Conservation (phyloP, 2,113 vertebrate species). For the Cervus canadensis region DNA sequence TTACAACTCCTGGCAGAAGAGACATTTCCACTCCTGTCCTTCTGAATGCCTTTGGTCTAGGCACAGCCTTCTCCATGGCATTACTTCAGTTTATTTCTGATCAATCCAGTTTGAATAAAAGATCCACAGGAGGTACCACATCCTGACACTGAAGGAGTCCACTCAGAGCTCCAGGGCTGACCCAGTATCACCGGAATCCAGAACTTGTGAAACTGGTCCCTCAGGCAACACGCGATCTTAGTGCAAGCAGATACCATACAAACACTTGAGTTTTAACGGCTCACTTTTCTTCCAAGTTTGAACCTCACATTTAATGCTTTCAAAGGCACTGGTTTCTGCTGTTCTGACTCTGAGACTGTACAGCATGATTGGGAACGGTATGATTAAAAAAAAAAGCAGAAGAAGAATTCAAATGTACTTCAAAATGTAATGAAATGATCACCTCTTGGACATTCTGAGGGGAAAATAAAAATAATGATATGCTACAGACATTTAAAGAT, state of each 20-base stretch:
- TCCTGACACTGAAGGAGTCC: not conserved
- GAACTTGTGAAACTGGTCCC: constrained; percentile 58
- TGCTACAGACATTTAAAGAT: not conserved
- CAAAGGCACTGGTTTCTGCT: not conserved
- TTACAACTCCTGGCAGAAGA: constrained; percentile 24
- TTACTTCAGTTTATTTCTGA: not conserved
- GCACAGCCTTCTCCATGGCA: rapidly evolving
- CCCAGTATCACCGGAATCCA: constrained; percentile 8
- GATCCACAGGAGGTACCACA: not conserved
- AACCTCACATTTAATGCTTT: constrained; percentile 15
- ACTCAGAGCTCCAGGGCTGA: constrained; percentile 59
- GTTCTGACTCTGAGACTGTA: not conserved
- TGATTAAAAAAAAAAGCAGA: not conserved
- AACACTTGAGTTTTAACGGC: constrained; percentile 45
- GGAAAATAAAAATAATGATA: not conserved
- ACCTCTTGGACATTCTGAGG: not conserved
- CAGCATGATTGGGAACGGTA: not conserved
- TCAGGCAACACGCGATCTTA: constrained; percentile 57
- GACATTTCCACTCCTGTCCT: not conserved
- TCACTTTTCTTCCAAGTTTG: constrained; percentile 49
- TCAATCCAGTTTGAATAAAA: not conserved
- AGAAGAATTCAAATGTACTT: not conserved
- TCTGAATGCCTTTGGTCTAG: not conserved
- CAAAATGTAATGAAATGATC: not conserved
- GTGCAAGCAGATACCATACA: not conserved